Evolutionary conservation across 2,888 invertebrate genomes (phyloP), one percentile per base, ranked within the genome.

Genomic region (Brassicogethes aeneus): DNA sequence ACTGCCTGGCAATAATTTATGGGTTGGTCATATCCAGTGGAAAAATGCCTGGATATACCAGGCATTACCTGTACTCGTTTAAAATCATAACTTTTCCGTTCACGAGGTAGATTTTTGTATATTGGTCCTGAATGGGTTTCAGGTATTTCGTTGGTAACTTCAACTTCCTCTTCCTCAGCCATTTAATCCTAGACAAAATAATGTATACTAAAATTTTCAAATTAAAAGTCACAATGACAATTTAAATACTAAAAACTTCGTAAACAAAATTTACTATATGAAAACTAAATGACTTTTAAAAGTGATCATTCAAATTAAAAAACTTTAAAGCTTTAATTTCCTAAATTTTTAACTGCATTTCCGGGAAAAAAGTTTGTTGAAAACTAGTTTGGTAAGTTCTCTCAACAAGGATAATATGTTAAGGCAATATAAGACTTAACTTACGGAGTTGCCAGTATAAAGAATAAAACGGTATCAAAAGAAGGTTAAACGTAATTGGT

Each of bases 391-490:
- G 17, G 30, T 41, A 42, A 47, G 40, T 43, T n/a, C n/a, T 44
- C 40, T 40, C 37, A 31, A 30, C 37, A 34, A 36, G 36, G 45
- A 48, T 51, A 50, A 51, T 50, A 49, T 43, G 48, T 38, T 44
- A 42, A 45, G 43, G 43, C 46, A 43, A 45, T 52, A 48, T 52
- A 52, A 48, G 48, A 52, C 34, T 48, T 42, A 39, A 47, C 47
- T 52, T 48, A 44, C 42, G 48, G 45, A 50, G 49, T 48, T 46
- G 51, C 50, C 50, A 50, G 44, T 48, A 38, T 39, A 45, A 39
- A 41, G 37, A 48, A 50, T 45, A 46, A 46, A 46, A 44, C 45
- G 41, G 47, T 47, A 49, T 49, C 47, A 49, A 49, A 48, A 43
- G 48, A 43, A 45, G 46, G 50, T 48, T 50, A 43, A 37, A 41